These are phyloP conservation scores for Anaspis maculata DNA, from an alignment of 2,888 invertebrate genomes.

Conservation along the genomic window DNA sequence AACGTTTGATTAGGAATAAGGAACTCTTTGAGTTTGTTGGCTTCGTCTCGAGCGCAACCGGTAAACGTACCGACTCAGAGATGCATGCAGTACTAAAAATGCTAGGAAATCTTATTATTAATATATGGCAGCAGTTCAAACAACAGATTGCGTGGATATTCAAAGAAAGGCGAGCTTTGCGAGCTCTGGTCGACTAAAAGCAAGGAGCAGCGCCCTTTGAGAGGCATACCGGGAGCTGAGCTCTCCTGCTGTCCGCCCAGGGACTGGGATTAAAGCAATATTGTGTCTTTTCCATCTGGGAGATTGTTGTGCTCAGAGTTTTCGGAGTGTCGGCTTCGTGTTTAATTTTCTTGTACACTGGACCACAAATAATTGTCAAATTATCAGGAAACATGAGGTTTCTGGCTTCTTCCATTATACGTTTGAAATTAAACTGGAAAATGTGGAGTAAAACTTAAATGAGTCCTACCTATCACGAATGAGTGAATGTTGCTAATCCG, in stretches of 20 bases:
- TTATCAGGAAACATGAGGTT: slow-evolving; percentile 1
- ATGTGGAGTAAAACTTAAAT: no score
- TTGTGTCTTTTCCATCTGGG: slow-evolving; percentile 31
- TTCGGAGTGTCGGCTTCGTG: neutral
- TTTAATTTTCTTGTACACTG: slow-evolving; percentile 13
- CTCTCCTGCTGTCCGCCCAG: slow-evolving; percentile 17
- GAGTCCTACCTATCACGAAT: no score
- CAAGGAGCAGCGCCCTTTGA: slow-evolving; percentile 7
- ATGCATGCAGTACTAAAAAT: slow-evolving; percentile 9
- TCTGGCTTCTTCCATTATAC: no score
- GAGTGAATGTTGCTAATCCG: no score
- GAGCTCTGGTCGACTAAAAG: slow-evolving; percentile 2
- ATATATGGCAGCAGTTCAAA: slow-evolving; percentile 7
- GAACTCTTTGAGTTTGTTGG: no score
- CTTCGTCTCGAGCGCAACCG: no score
- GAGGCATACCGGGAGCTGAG: slow-evolving; percentile 19
- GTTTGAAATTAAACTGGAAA: no score
- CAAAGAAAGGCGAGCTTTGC: slow-evolving; percentile 2
- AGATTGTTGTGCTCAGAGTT: slow-evolving; percentile 11
- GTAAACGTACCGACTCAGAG: no score
- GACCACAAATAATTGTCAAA: slow-evolving; percentile 10
- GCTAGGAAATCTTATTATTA: slow-evolving; percentile 14
- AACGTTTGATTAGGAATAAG: no score
- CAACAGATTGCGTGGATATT: slow-evolving; percentile 2
- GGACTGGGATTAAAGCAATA: slow-evolving; percentile 36